A percentile compares a stretch with the other conserved stretches of the same genome.
These are phyloP conservation scores for Anoplophora glabripennis DNA, from an alignment of 1,140 invertebrate genomes.

Conservation along the genomic window DNA sequence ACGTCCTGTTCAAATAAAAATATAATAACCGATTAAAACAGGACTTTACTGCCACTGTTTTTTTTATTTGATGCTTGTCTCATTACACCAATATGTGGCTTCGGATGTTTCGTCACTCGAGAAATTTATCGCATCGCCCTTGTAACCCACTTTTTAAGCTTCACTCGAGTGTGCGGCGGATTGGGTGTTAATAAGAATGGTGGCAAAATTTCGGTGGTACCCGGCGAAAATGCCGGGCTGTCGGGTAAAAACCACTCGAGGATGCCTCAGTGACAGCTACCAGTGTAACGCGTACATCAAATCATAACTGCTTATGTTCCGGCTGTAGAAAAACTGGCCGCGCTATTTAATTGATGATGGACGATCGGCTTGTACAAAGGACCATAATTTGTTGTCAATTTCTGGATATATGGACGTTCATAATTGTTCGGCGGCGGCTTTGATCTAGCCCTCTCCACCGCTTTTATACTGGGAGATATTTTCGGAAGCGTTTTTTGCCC, in stretches of 20 bases:
- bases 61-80: too few relatives aligned
- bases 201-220: too few relatives aligned
- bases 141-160: too few relatives aligned
- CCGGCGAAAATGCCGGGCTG: too few relatives aligned
- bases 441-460: conserved; percentile 36
- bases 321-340: conserved; percentile 32
- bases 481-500: conserved; percentile 27
- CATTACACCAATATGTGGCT: too few relatives aligned
- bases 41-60: too few relatives aligned
- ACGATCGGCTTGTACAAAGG: conserved; percentile 47
- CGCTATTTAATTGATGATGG: conserved; percentile 48
- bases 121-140: too few relatives aligned
- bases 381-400: conserved; percentile 51
- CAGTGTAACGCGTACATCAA: conserved; percentile 39
- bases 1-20: too few relatives aligned
- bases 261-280: conserved; percentile 39
- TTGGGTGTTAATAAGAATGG: too few relatives aligned
- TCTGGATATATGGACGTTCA: conserved; percentile 46
- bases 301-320: conserved; percentile 41
- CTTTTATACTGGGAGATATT: conserved; percentile 19
- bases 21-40: too few relatives aligned
- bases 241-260: conserved; percentile 25
- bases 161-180: too few relatives aligned
- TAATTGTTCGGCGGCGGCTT: conserved; percentile 45
- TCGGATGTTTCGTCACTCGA: too few relatives aligned